Evolutionary conservation across 1,140 invertebrate species (phyloP).

Genomic region (Rhopalosiphum maidis): DNA sequence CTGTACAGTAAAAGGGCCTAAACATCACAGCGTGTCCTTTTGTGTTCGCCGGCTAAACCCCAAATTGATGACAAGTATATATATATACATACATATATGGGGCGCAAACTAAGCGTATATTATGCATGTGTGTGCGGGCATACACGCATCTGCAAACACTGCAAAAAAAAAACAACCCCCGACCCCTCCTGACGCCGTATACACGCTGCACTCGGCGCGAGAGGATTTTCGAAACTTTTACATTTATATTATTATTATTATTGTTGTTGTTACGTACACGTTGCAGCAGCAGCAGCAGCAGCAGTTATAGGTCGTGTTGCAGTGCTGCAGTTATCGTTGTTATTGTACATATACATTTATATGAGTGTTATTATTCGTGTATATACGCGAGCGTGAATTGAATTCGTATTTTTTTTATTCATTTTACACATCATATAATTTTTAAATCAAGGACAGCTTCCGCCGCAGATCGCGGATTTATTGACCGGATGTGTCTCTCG

Average conservation of each 20-base stretch:
- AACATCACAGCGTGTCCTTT: constrained; percentile 43
- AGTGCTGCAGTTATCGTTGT: not conserved
- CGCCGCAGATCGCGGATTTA: constrained; percentile 10
- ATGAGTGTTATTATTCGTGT: not conserved
- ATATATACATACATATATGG: not conserved
- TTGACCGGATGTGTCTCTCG: constrained; percentile 18
- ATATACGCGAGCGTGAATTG: not conserved
- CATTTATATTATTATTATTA: constrained; percentile 22
- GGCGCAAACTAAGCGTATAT: not conserved
- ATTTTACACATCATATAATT: constrained; percentile 42
- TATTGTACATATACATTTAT: not conserved
- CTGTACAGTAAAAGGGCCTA: constrained; percentile 35
- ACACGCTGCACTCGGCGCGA: not conserved
- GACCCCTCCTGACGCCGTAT: not conserved
- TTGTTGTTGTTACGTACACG: not conserved
- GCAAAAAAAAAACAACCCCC: constrained; percentile 4
- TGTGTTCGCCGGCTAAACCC: constrained; percentile 46
- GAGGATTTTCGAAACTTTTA: constrained; percentile 48
- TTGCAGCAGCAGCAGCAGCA: no score
- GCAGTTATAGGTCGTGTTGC: not conserved
- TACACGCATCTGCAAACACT: constrained; percentile 23
- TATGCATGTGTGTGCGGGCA: not conserved
- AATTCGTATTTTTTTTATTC: constrained; percentile 13
- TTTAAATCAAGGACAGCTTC: not conserved
- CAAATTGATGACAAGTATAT: constrained; percentile 54